phyloP scores from a whole-genome alignment of 2,797 vertebrate species.

The Falco novaeseelandiae region DNA sequence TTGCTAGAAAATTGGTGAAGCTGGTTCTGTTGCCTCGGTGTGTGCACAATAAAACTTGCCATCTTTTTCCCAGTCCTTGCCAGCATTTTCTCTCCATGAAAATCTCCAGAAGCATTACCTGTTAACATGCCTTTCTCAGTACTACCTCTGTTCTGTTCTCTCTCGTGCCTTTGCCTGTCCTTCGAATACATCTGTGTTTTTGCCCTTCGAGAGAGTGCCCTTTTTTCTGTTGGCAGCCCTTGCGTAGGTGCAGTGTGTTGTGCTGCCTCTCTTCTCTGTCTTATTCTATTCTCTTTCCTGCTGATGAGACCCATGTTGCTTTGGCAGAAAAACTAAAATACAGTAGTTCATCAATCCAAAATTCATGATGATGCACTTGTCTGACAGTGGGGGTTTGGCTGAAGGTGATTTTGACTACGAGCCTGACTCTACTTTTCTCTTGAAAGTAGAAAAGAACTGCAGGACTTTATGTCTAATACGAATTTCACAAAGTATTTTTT shows the following conservation, averaged over 20 bases:
- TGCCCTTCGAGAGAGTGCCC: slow-evolving; percentile 64
- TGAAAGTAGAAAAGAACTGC: not conserved
- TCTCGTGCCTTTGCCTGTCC: slow-evolving; percentile 18
- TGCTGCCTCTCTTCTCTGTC: slow-evolving; percentile 45
- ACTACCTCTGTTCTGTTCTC: not conserved
- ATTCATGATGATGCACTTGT: slow-evolving; percentile 54
- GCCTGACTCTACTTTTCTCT: slow-evolving; percentile 16
- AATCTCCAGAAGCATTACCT: not conserved
- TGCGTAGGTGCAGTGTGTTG: slow-evolving; percentile 39
- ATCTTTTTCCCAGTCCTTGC: not conserved
- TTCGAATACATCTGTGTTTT: slow-evolving; percentile 58
- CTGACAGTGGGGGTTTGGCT: slow-evolving; percentile 65
- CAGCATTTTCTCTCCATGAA: not conserved
- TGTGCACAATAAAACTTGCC: not conserved
- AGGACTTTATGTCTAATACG: not conserved
- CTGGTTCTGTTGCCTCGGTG: not conserved
- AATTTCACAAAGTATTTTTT: not conserved
- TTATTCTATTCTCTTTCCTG: slow-evolving; percentile 57
- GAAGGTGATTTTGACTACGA: slow-evolving; percentile 69
- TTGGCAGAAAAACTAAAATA: slow-evolving; percentile 71
- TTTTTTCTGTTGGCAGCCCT: slow-evolving; percentile 68
- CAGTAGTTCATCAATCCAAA: slow-evolving; percentile 73
- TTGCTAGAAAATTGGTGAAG: not conserved
- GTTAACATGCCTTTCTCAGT: not conserved
- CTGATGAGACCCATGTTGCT: slow-evolving; percentile 71